Evolutionary conservation across 2,113 vertebrate genomes (phyloP).

Genomic region (Onychorhynchus coronatus): DNA sequence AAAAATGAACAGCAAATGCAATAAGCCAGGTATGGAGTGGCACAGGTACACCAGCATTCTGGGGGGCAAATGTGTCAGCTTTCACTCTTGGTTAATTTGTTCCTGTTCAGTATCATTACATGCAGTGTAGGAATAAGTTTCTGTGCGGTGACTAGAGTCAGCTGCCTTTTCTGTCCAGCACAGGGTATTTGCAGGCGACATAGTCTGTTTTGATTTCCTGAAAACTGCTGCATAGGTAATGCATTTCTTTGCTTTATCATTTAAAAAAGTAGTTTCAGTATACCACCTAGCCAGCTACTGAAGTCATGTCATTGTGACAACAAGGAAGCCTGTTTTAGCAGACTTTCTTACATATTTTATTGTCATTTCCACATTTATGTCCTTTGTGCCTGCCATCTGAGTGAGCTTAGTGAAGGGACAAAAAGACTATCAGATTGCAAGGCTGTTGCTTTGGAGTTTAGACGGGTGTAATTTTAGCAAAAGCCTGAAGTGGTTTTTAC

Average conservation of each 20-base stretch:
- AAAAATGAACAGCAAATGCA: background rate
- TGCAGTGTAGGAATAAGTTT: background rate
- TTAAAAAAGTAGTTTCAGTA: background rate
- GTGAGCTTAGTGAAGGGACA: background rate
- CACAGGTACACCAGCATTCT: background rate
- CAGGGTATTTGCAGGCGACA: background rate
- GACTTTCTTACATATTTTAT: constrained; percentile 18
- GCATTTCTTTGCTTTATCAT: background rate
- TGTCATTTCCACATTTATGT: constrained; percentile 31
- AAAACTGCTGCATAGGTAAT: background rate
- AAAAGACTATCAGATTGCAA: background rate
- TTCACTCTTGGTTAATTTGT: background rate
- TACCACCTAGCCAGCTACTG: background rate
- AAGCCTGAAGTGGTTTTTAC: background rate
- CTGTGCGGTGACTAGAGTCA: background rate
- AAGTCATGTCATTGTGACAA: background rate
- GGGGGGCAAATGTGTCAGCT: background rate
- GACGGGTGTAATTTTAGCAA: background rate
- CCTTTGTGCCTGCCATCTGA: background rate
- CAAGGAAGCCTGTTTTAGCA: background rate
- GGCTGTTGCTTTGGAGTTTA: background rate
- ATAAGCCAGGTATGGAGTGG: background rate
- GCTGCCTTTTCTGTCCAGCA: background rate
- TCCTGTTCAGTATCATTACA: background rate
- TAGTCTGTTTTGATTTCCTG: background rate